A percentile compares a stretch with the other conserved stretches of the same genome.
phyloP scores from a whole-genome alignment of 2,888 invertebrate species.

The Aporophyla nigra region DNA sequence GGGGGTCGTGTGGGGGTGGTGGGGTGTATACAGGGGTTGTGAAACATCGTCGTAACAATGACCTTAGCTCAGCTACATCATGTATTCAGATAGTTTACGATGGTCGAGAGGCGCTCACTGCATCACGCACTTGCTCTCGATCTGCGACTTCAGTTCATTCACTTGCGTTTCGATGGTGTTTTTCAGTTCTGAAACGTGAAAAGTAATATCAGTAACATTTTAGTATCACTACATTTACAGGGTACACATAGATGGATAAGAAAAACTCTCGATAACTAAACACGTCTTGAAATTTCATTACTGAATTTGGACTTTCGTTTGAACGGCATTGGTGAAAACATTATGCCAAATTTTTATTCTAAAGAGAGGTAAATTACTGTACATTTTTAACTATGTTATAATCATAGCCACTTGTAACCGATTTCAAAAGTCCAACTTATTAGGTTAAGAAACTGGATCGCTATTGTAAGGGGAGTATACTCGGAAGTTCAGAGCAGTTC shows the following conservation, averaged over 20 bases:
- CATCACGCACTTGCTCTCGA: conserved; percentile 99
- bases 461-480: background rate
- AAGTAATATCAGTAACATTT: background rate
- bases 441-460: background rate
- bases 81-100: conserved; percentile 80
- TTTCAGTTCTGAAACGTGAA: conserved; percentile 96
- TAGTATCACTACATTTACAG: background rate
- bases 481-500: background rate
- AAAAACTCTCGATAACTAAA: background rate
- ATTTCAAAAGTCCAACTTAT: background rate
- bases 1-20: conserved; percentile 65
- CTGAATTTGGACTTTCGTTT: background rate
- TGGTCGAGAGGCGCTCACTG: conserved; percentile 92
- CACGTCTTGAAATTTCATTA: background rate
- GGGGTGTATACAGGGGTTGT: conserved; percentile 73
- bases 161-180: conserved; percentile 99
- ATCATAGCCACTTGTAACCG: background rate
- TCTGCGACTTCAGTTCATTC: conserved; percentile 98
- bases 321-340: background rate
- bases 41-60: conserved; percentile 83
- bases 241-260: background rate
- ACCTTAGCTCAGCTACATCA: conserved; percentile 89
- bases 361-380: background rate
- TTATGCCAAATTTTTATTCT: background rate
- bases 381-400: background rate